These are phyloP conservation scores for Mactra quadrangularis DNA, from an alignment of 1,140 invertebrate genomes.

Conservation along the genomic window DNA sequence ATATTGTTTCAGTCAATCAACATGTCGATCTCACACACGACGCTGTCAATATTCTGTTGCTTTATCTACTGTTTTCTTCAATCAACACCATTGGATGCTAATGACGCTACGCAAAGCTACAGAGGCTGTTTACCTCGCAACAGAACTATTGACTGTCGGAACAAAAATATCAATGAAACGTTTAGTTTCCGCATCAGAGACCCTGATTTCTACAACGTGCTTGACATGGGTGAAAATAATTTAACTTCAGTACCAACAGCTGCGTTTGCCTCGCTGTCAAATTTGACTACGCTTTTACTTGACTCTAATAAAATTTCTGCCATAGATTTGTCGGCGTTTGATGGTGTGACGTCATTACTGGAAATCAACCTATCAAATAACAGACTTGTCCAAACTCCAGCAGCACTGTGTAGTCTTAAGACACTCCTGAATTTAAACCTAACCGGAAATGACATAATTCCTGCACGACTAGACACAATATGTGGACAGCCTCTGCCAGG, in stretches of 20 bases:
- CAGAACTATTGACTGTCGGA: neutral
- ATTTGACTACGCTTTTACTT: conserved; percentile 8
- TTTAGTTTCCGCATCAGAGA: neutral
- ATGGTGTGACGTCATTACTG: neutral
- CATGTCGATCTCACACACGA: no score
- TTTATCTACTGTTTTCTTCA: no score
- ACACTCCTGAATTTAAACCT: neutral
- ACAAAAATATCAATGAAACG: neutral
- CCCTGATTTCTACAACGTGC: neutral
- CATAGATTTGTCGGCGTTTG: conserved; percentile 17
- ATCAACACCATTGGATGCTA: no score
- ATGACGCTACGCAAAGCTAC: no score
- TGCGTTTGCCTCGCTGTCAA: conserved; percentile 6
- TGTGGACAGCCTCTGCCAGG: no score
- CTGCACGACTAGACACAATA: no score
- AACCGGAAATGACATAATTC: neutral
- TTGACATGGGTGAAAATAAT: conserved; percentile 1
- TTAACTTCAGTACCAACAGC: neutral
- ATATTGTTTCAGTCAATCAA: no score
- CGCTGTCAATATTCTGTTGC: no score
- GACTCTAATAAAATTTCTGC: conserved; percentile 18
- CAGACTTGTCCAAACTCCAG: neutral
- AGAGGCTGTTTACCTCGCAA: neutral
- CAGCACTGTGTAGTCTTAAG: neutral
- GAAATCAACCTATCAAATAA: conserved; percentile 23